Evolutionary conservation across 2,888 invertebrate genomes (phyloP), one percentile per base, ranked within the genome.

Genomic region (Hypomecis punctinalis): DNA sequence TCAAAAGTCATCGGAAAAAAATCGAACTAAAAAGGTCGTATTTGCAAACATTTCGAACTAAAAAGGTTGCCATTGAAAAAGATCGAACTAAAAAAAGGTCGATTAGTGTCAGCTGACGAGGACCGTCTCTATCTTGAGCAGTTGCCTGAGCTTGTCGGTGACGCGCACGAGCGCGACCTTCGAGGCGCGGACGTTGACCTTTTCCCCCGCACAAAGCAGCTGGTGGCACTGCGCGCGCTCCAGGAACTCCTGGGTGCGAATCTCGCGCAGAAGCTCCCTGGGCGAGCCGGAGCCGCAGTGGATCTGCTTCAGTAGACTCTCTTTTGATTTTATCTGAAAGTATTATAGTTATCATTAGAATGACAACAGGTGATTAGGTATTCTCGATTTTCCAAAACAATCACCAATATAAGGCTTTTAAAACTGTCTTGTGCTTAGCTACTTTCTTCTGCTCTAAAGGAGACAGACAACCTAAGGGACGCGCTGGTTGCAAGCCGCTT

Each of bases 101-200:
- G 52, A 49, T 59, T 80, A 80, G 69, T 94, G 94, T 93, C 94
- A 94, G 91, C 94, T 94, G 88, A 97, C 95, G 72, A 95, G 90
- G 71, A 96, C 95, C 69, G 95, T 95, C 89, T 97, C 97, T 65
- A 97, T 96, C 84, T 96, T 97, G 78, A 97, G 94, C 82, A 97
- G 94, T 88, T 96, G 96, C 78, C 95, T 94, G 73, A 98, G 96
- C 85, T 95, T 96, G 79, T 97, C 97, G 76, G 97, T 97, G 91
- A 97, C 97, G 82, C 96, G 95, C 72, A 98, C 95, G 62, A 98
- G 94, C 57, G 96, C 95, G 75, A 97, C 96, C 86, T 97, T 97
- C 54, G 97, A 96, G 48, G 96, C 96, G 64, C 97, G 94, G 61
- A 96, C 95, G 84, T 97, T 97, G 67, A 97, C 94, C 82, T 96